phyloP scores from a whole-genome alignment of 2,888 invertebrate genomes.

The Laspeyria flexula region DNA sequence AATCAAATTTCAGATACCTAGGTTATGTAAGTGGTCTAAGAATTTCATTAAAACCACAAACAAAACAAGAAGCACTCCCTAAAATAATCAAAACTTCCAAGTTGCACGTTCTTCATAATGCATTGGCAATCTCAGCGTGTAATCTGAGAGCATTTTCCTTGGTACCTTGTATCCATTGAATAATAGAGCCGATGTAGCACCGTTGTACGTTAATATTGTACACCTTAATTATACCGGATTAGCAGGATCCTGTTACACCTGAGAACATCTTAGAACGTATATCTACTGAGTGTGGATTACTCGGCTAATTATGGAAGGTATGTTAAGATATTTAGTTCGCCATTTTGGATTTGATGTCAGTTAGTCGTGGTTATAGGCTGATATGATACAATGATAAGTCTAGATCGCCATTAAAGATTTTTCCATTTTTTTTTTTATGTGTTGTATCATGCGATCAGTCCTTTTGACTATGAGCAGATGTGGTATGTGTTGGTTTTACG shows the following conservation, averaged over 20 bases:
- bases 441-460: too few species aligned
- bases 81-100: constrained; percentile 23
- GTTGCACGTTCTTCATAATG: constrained; percentile 35
- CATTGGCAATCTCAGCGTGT: constrained; percentile 51
- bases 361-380: too few species aligned
- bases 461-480: too few species aligned
- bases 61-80: constrained; percentile 6
- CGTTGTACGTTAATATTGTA: constrained; percentile 44
- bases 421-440: too few species aligned
- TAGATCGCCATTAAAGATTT: too few species aligned
- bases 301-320: constrained; percentile 9
- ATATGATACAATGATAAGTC: too few species aligned
- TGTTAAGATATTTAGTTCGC: too few species aligned
- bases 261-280: constrained; percentile 35
- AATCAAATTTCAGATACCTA: too few species aligned
- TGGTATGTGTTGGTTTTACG: too few species aligned
- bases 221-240: constrained; percentile 47
- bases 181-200: constrained; percentile 53
- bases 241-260: constrained; percentile 34
- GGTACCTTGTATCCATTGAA: constrained; percentile 50
- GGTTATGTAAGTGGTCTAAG: too few species aligned
- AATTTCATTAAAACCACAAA: constrained; percentile 5
- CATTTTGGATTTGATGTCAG: too few species aligned
- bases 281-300: constrained; percentile 36
- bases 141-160: constrained; percentile 37